These are phyloP conservation scores for Catocala fraxini DNA, from an alignment of 2,888 invertebrate species.

Conservation along the genomic window DNA sequence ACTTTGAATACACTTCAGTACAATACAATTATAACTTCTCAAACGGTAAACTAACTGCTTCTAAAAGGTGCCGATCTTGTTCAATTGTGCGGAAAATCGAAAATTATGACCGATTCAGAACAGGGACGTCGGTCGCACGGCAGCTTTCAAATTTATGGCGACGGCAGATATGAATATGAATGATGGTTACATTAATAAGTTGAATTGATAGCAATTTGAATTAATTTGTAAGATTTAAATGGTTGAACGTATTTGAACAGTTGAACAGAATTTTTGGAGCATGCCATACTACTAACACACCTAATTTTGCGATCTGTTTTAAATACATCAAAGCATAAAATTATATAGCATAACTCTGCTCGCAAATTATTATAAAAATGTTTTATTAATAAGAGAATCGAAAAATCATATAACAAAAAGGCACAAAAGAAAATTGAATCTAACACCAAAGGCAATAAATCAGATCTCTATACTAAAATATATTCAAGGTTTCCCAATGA, in stretches of 20 bases:
- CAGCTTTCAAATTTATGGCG: slow-evolving; percentile 67
- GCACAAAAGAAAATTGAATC: no score
- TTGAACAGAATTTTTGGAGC: neutral
- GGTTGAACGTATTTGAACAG: slow-evolving; percentile 1
- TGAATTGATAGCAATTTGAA: slow-evolving; percentile 38
- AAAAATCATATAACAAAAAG: neutral
- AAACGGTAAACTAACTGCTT: slow-evolving; percentile 31
- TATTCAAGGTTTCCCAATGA: neutral
- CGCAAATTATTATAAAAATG: no score
- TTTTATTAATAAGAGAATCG: neutral
- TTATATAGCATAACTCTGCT: no score
- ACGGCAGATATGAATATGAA: slow-evolving; percentile 66
- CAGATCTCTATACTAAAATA: no score
- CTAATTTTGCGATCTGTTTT: no score
- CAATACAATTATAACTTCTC: slow-evolving; percentile 38
- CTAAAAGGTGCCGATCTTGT: slow-evolving; percentile 69
- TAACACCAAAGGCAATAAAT: no score
- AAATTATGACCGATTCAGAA: slow-evolving; percentile 80
- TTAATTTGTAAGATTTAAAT: slow-evolving; percentile 20
- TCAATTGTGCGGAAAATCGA: slow-evolving; percentile 84
- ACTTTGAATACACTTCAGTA: slow-evolving; percentile 7
- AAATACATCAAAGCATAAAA: no score
- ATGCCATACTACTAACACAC: no score
- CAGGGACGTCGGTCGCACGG: slow-evolving; percentile 66
- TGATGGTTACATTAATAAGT: slow-evolving; percentile 49